A percentile compares a stretch with the other conserved stretches of the same genome.
Conservation (phyloP, 2,888 invertebrate genomes). For the Tuberolachnus salignus region DNA sequence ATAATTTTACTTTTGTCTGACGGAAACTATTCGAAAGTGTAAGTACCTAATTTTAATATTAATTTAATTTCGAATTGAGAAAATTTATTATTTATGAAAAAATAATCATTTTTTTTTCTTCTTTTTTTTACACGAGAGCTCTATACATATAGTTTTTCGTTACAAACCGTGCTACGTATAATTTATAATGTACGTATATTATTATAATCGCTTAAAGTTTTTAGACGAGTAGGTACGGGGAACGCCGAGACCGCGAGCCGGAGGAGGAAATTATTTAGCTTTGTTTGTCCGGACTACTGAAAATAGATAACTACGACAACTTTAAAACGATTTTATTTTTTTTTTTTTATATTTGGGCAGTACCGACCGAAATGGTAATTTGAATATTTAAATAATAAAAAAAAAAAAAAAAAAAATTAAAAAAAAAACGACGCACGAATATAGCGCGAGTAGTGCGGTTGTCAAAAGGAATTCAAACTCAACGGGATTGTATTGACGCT, state of each 20-base stretch:
- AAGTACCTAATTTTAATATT: slow-evolving; percentile 3
- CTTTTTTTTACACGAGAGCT: slow-evolving; percentile 2
- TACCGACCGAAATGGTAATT: background rate
- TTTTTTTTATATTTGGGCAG: background rate
- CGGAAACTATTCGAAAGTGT: background rate
- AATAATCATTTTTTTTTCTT: background rate
- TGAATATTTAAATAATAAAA: background rate
- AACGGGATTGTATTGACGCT: background rate
- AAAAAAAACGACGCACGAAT: too few species aligned
- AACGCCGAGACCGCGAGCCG: background rate
- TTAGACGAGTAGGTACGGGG: background rate
- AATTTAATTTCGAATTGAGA: slow-evolving; percentile 15
- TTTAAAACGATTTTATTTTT: slow-evolving; percentile 10
- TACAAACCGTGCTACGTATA: background rate
- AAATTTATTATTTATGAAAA: background rate
- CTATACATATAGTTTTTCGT: slow-evolving; percentile 10
- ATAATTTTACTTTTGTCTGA: slow-evolving; percentile 4
- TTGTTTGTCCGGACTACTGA: background rate
- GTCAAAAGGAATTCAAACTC: background rate
- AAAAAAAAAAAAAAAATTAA: too few species aligned
- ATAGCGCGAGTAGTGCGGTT: too few species aligned
- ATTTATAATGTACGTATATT: slow-evolving; percentile 9
- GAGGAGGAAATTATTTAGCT: slow-evolving; percentile 8
- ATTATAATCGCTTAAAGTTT: slow-evolving; percentile 33
- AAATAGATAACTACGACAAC: slow-evolving; percentile 11